phyloP scores from a whole-genome alignment of 2,797 vertebrate species.

The Enteromius argenteus region DNA sequence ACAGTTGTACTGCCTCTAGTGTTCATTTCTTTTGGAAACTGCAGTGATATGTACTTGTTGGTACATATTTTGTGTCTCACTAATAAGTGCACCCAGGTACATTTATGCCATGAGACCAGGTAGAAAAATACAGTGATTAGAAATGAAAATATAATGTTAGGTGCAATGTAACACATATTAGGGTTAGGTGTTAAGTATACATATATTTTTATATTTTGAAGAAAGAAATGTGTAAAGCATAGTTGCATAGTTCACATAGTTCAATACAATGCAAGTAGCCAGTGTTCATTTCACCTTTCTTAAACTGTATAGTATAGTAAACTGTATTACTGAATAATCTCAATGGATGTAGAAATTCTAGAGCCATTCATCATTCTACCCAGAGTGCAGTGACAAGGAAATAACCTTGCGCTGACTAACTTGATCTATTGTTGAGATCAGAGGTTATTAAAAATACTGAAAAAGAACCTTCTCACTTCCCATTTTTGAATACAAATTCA shows the following conservation, averaged over 20 bases:
- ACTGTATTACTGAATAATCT: not conserved
- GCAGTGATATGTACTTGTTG: too few species aligned
- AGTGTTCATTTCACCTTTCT: not conserved
- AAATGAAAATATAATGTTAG: not conserved
- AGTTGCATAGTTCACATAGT: not conserved
- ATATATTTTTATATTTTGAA: not conserved
- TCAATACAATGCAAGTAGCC: not conserved
- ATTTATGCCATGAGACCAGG: too few species aligned
- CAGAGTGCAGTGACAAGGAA: slow-evolving; percentile 19
- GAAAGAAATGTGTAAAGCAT: too few species aligned
- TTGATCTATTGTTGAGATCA: slow-evolving; percentile 30
- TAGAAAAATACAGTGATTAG: not conserved
- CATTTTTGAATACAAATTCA: not conserved
- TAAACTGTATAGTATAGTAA: not conserved
- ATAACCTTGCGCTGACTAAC: slow-evolving; percentile 31
- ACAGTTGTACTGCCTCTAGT: too few species aligned
- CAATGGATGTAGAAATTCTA: not conserved
- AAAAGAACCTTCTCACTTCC: not conserved
- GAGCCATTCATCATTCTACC: slow-evolving; percentile 34
- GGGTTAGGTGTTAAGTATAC: not conserved
- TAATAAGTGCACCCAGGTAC: too few species aligned
- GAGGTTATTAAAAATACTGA: slow-evolving; percentile 10
- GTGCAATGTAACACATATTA: not conserved
- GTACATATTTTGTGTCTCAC: too few species aligned
- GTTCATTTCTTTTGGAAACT: too few species aligned